Conservation (phyloP, 2,797 vertebrate genomes). For the Pagetopsis macropterus region DNA sequence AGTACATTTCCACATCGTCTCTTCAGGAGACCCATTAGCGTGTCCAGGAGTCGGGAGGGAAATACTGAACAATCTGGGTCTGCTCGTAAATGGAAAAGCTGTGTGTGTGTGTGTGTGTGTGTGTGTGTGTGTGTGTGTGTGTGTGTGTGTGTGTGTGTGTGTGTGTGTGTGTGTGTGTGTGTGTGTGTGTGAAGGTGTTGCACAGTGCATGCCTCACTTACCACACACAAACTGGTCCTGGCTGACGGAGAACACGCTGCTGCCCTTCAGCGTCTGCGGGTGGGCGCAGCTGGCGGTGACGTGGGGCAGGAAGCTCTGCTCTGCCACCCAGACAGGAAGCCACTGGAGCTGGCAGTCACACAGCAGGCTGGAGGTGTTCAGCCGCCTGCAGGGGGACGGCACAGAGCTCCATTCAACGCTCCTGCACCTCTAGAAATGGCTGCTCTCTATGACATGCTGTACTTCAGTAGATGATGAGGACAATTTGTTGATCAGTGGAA, state of each 20-base stretch:
- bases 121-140: slow-evolving; percentile 5
- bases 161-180: slow-evolving; percentile 37
- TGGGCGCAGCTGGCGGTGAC: slow-evolving; percentile 96
- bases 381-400: slow-evolving; percentile 81
- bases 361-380: slow-evolving; percentile 96
- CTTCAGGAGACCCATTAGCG: slow-evolving; percentile 43
- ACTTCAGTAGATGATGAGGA: not conserved
- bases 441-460: slow-evolving; percentile 4
- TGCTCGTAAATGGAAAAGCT: slow-evolving; percentile 66
- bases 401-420: slow-evolving; percentile 4
- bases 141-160: slow-evolving; percentile 34
- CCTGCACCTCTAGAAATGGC: not conserved
- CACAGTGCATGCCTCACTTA: slow-evolving; percentile 80
- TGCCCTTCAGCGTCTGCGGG: slow-evolving; percentile 93
- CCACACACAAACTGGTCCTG: slow-evolving; percentile 95
- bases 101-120: slow-evolving; percentile 15
- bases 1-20: slow-evolving; percentile 50
- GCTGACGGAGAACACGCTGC: slow-evolving; percentile 89
- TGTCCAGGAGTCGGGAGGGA: slow-evolving; percentile 32
- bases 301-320: slow-evolving; percentile 89
- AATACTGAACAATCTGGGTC: slow-evolving; percentile 62
- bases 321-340: slow-evolving; percentile 94
- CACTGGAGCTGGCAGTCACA: slow-evolving; percentile 99
- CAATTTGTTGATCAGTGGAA: too few species aligned
- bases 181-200: slow-evolving; percentile 43